Evolutionary conservation across 2,113 vertebrate species (phyloP).

Genomic region (Onychostruthus taczanowskii): DNA sequence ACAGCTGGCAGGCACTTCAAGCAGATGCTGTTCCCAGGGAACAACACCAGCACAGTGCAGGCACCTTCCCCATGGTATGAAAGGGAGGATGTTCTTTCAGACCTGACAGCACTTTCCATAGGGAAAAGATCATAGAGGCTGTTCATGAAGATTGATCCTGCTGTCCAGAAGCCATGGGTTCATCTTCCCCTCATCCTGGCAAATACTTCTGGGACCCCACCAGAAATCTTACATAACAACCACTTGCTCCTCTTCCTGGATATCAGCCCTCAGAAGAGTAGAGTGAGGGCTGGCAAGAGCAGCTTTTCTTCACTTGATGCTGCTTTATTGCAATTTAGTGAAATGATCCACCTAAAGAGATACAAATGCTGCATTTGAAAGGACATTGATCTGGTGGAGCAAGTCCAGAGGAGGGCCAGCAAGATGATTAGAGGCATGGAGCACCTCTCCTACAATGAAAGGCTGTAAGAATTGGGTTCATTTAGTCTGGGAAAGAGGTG

Average conservation of each 20-base stretch:
- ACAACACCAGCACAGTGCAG: not conserved
- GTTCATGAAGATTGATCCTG: not conserved
- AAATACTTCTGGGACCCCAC: not conserved
- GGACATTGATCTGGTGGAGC: not conserved
- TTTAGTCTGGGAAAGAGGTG: not conserved
- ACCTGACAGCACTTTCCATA: not conserved
- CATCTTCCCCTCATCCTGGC: not conserved
- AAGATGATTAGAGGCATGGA: not conserved
- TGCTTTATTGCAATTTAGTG: not conserved
- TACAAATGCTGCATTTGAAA: not conserved
- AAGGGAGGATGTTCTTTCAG: not conserved
- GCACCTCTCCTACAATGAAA: not conserved
- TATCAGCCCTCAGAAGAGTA: not conserved
- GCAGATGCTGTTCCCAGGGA: not conserved
- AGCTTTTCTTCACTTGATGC: not conserved
- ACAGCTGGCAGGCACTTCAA: not conserved
- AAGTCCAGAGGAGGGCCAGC: not conserved
- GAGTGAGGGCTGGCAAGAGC: not conserved
- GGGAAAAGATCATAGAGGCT: not conserved
- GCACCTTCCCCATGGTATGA: not conserved
- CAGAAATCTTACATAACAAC: not conserved
- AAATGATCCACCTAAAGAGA: not conserved
- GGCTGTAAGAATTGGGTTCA: not conserved
- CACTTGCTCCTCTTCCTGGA: not conserved
- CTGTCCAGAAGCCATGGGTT: not conserved